A percentile compares a stretch with the other conserved stretches of the same genome.
phyloP scores from a whole-genome alignment of 53 echinoderm and acorn worm species.

The Astropecten irregularis region DNA sequence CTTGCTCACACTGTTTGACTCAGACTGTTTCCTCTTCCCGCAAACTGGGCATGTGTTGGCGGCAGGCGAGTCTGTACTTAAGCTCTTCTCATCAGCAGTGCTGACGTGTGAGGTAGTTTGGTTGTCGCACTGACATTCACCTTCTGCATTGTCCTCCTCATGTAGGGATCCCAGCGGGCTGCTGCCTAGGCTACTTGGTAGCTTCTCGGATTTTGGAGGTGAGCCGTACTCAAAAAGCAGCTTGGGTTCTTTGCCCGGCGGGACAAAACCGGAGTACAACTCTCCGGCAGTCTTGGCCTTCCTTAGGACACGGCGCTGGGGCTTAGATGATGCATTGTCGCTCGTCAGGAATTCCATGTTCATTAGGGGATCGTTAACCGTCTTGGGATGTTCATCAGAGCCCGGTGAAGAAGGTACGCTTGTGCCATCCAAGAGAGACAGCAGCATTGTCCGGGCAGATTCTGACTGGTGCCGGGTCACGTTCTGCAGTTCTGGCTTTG shows the following conservation, averaged over 20 bases:
- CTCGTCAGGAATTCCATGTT: conserved; percentile 34
- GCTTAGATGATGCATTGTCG: background rate
- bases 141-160: conserved; percentile 1
- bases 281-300: conserved; percentile 13
- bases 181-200: background rate
- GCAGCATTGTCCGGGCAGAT: conserved; percentile 53
- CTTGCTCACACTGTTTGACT: background rate
- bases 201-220: background rate
- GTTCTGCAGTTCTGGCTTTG: conserved; percentile 32
- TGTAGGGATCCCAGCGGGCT: conserved; percentile 29
- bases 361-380: conserved; percentile 63
- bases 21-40: background rate
- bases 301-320: conserved; percentile 4
- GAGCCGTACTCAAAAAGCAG: conserved; percentile 18
- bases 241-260: conserved; percentile 14
- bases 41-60: background rate
- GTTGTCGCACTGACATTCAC: background rate
- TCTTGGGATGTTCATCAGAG: background rate
- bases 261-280: background rate
- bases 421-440: conserved; percentile 26
- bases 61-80: background rate
- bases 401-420: background rate
- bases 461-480: background rate
- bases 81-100: background rate
- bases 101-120: background rate